These are phyloP conservation scores for Gortyna flavago DNA, from an alignment of 2,888 invertebrate species.

Conservation along the genomic window DNA sequence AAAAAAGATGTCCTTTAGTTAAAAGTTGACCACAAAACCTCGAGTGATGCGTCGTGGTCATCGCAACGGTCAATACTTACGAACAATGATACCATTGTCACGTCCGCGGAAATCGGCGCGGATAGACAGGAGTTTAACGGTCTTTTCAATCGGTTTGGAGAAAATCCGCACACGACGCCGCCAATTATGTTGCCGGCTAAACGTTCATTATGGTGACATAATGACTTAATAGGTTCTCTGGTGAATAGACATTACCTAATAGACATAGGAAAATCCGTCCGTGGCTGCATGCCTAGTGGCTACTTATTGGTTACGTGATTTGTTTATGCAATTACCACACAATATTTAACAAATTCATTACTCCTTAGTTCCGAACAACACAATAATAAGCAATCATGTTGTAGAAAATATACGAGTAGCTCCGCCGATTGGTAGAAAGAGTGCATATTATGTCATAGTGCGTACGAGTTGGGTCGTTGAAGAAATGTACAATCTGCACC, in stretches of 20 bases:
- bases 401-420: neutral
- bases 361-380: constrained; percentile 5
- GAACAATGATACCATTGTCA: constrained; percentile 83
- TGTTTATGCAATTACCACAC: constrained; percentile 27
- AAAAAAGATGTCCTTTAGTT: constrained; percentile 34
- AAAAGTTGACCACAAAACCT: constrained; percentile 35
- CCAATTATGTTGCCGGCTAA: constrained; percentile 55
- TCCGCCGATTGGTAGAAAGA: constrained; percentile 18
- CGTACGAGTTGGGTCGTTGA: constrained; percentile 29
- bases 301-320: constrained; percentile 44
- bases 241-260: constrained; percentile 69
- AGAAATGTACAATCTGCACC: constrained; percentile 58
- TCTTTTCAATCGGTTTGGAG: constrained; percentile 76
- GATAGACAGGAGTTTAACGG: constrained; percentile 68
- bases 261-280: constrained; percentile 68
- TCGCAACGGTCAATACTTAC: constrained; percentile 60
- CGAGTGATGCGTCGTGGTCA: constrained; percentile 35
- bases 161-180: constrained; percentile 68
- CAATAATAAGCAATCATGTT: neutral
- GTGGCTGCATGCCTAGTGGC: constrained; percentile 43
- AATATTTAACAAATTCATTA: constrained; percentile 9
- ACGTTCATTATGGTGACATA: constrained; percentile 69
- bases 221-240: constrained; percentile 73
- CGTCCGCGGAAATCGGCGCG: constrained; percentile 76
- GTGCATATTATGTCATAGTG: constrained; percentile 17